A percentile compares a stretch with the other conserved stretches of the same genome.
Evolutionary conservation across 2,797 vertebrate species (phyloP).

Genomic region (Sandelia bainsii): DNA sequence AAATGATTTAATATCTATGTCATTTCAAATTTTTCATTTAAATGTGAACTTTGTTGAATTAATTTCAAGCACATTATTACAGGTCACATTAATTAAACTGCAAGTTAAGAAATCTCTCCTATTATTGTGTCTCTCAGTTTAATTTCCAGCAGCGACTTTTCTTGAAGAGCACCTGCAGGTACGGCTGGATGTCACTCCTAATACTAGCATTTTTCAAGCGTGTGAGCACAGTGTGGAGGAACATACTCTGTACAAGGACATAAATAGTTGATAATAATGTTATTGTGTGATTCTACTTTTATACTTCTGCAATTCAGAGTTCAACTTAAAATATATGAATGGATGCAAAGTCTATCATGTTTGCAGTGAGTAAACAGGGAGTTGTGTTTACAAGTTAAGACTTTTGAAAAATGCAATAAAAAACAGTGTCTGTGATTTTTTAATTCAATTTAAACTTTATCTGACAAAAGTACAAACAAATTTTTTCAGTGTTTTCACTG

Average conservation of each 20-base stretch:
- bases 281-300: no score
- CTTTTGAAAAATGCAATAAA: no score
- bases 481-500: no score
- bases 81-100: no score
- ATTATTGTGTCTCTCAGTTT: constrained; percentile 1
- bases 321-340: background rate
- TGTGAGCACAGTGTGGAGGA: constrained; percentile 19
- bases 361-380: constrained; percentile 41
- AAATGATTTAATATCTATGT: background rate
- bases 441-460: no score
- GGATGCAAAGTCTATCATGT: constrained; percentile 43
- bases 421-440: no score
- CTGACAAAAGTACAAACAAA: no score
- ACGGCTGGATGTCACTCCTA: constrained; percentile 46
- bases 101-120: background rate
- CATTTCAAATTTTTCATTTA: background rate
- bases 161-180: constrained; percentile 27
- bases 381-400: constrained; percentile 46
- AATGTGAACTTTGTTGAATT: background rate
- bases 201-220: constrained; percentile 34
- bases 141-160: background rate
- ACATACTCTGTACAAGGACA: constrained; percentile 34
- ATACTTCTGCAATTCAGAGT: no score
- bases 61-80: background rate
- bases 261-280: no score